Conservation (phyloP, 92 coral and sea anemone species). For the Zoanthus gigantus region DNA sequence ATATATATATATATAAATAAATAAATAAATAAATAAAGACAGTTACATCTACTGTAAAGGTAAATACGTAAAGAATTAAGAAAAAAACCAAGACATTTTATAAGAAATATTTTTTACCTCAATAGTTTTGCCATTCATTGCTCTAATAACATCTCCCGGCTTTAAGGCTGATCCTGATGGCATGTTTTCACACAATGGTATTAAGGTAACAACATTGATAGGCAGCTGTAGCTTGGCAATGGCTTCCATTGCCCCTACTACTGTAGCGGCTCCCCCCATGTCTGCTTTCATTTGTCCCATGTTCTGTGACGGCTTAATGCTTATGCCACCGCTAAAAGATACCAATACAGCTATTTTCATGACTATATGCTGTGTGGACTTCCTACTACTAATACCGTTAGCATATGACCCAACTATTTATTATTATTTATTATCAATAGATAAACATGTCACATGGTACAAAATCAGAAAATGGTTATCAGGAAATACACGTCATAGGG, state of each 20-base stretch:
- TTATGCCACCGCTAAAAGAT: constrained; percentile 87
- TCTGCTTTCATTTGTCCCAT: constrained; percentile 95
- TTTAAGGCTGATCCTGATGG: constrained; percentile 86
- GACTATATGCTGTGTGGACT: not conserved
- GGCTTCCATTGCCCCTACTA: constrained; percentile 88
- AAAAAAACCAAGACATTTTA: no score
- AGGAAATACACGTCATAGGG: no score
- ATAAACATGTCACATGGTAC: no score
- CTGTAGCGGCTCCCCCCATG: constrained; percentile 99
- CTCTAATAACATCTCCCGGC: constrained; percentile 96
- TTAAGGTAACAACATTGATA: constrained; percentile 85
- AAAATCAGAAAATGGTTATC: no score
- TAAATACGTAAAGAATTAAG: no score
- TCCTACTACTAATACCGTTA: no score
- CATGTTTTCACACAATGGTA: constrained; percentile 96
- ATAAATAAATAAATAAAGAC: no score
- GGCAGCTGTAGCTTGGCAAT: constrained; percentile 87
- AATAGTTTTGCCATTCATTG: constrained; percentile 93
- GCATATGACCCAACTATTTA: no score
- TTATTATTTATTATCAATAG: no score
- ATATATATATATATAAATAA: no score
- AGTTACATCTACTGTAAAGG: no score
- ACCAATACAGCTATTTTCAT: not conserved
- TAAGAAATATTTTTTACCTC: constrained; percentile 71
- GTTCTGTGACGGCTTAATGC: constrained; percentile 87